Conservation (phyloP, 2,797 vertebrate genomes). For the Microcaecilia unicolor region DNA sequence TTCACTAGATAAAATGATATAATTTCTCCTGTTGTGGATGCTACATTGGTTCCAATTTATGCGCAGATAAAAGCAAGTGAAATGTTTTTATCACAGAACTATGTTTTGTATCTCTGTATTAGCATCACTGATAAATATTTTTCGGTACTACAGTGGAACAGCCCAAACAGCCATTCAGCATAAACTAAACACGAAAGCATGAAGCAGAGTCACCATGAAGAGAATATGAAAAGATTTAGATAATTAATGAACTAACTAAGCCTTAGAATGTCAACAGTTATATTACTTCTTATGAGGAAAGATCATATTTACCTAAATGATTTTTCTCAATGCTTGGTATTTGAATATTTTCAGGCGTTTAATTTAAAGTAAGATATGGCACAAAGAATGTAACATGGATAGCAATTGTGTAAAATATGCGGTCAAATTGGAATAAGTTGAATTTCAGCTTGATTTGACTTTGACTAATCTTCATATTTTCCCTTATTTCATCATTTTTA, state of each 20-base stretch:
- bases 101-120: slow-evolving; percentile 15
- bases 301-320: slow-evolving; percentile 17
- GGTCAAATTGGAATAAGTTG: too few relatives aligned
- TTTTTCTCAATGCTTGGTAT: slow-evolving; percentile 15
- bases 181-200: slow-evolving; percentile 15
- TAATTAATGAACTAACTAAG: slow-evolving; percentile 6
- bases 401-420: too few relatives aligned
- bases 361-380: too few relatives aligned
- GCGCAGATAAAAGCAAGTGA: slow-evolving; percentile 12
- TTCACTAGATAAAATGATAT: slow-evolving; percentile 24
- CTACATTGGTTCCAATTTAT: slow-evolving; percentile 12
- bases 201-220: slow-evolving; percentile 14
- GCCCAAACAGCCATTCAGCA: slow-evolving; percentile 7
- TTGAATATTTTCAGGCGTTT: too few relatives aligned
- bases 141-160: slow-evolving; percentile 13
- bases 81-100: slow-evolving; percentile 3
- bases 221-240: slow-evolving; percentile 13
- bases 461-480: too few relatives aligned
- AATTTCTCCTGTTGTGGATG: slow-evolving; percentile 26
- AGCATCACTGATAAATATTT: slow-evolving; percentile 8
- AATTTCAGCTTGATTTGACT: too few relatives aligned
- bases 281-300: slow-evolving; percentile 20
- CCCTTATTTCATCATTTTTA: too few relatives aligned
- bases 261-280: slow-evolving; percentile 4
- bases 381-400: too few relatives aligned